phyloP scores from a whole-genome alignment of 1,140 invertebrate genomes.

The Dendroctonus valens region DNA sequence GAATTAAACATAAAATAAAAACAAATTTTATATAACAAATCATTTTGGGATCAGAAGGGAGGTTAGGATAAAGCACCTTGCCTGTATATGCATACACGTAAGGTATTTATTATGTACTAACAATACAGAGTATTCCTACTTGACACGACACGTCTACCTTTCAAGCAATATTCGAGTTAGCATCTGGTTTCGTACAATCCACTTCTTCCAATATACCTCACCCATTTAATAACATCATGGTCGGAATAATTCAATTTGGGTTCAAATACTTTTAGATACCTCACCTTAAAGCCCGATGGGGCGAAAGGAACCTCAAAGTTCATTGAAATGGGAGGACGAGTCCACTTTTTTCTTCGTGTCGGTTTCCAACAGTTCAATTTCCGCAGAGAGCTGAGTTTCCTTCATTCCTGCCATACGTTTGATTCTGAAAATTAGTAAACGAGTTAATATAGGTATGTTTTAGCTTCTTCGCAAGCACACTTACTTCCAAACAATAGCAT shows the following conservation, averaged over 20 bases:
- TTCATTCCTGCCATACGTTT: constrained; percentile 99
- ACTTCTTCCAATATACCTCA: constrained; percentile 97
- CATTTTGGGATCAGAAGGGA: too few species aligned
- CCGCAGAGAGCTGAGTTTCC: constrained; percentile 98
- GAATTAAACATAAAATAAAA: too few species aligned
- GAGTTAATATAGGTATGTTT: not conserved
- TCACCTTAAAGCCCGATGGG: constrained; percentile 98
- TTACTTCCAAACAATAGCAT: constrained; percentile 99
- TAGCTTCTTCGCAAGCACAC: constrained; percentile 45
- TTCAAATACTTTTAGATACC: constrained; percentile 99
- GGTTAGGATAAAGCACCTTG: too few species aligned
- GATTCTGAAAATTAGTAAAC: constrained; percentile 65
- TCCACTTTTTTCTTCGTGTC: constrained; percentile 99
- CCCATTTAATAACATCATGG: constrained; percentile 99
- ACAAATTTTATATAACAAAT: too few species aligned
- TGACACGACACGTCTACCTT: not conserved
- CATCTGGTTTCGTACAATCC: constrained; percentile 99
- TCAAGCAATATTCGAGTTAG: constrained; percentile 55
- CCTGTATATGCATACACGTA: too few species aligned
- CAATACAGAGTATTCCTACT: constrained; percentile 1
- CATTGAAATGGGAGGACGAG: constrained; percentile 99
- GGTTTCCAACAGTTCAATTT: constrained; percentile 98
- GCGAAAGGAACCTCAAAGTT: constrained; percentile 99
- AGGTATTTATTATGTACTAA: too few species aligned
- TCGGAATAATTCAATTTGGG: constrained; percentile 99